A percentile compares a stretch with the other conserved stretches of the same genome.
Evolutionary conservation across 2,797 vertebrate genomes (phyloP).

Genomic region (Notamacropus eugenii): DNA sequence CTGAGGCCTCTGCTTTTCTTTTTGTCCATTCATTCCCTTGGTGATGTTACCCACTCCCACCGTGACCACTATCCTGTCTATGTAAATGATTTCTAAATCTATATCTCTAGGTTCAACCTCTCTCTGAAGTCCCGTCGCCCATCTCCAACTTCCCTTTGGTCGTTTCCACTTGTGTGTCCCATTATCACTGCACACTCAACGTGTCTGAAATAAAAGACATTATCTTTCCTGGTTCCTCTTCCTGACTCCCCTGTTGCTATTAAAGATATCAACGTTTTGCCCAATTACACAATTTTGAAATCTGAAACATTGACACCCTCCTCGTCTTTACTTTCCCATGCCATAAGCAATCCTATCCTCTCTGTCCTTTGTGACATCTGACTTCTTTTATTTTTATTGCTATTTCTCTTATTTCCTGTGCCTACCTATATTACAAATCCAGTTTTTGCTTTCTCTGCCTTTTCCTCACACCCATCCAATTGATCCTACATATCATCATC

Average conservation of each 20-base stretch:
- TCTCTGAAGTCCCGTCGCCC: neutral
- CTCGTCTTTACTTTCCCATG: neutral
- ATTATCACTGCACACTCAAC: neutral
- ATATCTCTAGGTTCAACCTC: neutral
- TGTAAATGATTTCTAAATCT: neutral
- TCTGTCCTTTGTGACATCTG: neutral
- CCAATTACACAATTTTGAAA: neutral
- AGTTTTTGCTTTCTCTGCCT: neutral
- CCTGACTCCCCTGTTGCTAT: neutral
- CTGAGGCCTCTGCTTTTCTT: neutral
- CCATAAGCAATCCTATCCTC: neutral
- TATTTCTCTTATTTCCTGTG: neutral
- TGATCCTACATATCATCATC: neutral
- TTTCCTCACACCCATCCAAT: neutral
- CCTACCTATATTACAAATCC: no score
- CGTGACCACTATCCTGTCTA: neutral
- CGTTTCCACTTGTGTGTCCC: neutral
- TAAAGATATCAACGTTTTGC: neutral
- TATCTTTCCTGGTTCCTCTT: neutral
- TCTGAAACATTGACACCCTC: neutral
- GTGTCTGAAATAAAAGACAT: neutral
- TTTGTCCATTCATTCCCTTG: neutral
- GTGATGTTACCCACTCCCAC: neutral
- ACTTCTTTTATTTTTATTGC: neutral
- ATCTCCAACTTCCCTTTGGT: neutral